Base-by-base conservation (phyloP, 2,797 vertebrate genomes). In the Sarcophilus harrisii region DNA sequence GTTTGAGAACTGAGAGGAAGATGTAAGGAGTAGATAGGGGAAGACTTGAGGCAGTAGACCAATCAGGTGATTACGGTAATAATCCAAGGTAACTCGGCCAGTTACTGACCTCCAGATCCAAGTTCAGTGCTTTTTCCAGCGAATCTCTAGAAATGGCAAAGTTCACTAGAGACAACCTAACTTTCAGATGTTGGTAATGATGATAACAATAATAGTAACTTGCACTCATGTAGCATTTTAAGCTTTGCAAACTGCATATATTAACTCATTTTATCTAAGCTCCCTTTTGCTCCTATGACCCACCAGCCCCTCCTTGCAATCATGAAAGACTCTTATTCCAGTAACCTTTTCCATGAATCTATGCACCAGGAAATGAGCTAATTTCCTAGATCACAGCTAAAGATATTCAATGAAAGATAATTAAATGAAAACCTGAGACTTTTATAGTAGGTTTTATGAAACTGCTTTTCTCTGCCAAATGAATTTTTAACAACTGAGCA, bases 291-390 rank as follows among this genome's bases (percentile, higher is more conserved):
- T 24, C 9, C 38, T n/a, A 81, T 38, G 73, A 81, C 73, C 66
- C 66, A 73, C 18, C 18, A 81, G 73, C 3, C 21, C 38, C 8
- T 27, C 90, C 30, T 58, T 21, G 10, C 60, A 93, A 5, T 90
- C 57, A 59, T 6, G 30, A 81, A 62, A 66, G 87, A 45, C 38
- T n/a, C 73, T 81, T 27, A 81, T 81, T 13, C 73, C 57, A 52
- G 89, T 95, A 93, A 55, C 60, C 55, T 94, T 66, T 60, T 89
- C 95, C 89, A 12, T 87, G 73, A 90, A 24, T 57, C 1, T 52
- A 0, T 0, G 8, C 24, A 30, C 32, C 55, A 58, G 94, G 94
- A 96, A 95, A 93, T 94, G 93, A 91, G 91, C 90, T 95, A 3
- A 55, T 52, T 93, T 93, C 95, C 73, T 87, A 5, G 38, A 5